A percentile compares a stretch with the other conserved stretches of the same genome.
phyloP scores from a whole-genome alignment of 2,113 vertebrate species.

The Syngnathus typhle region DNA sequence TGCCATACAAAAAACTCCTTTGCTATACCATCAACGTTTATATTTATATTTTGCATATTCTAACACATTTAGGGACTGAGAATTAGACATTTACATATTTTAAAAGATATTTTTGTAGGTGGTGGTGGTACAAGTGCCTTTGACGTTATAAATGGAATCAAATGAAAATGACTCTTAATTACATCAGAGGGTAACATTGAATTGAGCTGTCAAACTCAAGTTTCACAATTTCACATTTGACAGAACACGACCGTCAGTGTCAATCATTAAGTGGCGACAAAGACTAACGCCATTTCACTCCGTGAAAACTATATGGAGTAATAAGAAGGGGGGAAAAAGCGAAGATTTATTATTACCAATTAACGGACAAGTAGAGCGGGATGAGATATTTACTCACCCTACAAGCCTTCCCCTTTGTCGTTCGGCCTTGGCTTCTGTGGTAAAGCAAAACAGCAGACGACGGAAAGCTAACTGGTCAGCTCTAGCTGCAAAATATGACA shows the following conservation, averaged over 20 bases:
- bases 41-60: no score
- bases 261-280: neutral
- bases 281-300: neutral
- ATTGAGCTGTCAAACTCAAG: neutral
- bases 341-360: no score
- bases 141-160: neutral
- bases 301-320: neutral
- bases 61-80: no score
- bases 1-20: no score
- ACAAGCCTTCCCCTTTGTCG: slow-evolving; percentile 45
- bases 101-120: no score
- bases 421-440: slow-evolving; percentile 47
- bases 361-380: neutral
- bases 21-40: no score
- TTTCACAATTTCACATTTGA: neutral
- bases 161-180: no score
- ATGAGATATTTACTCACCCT: slow-evolving; percentile 43
- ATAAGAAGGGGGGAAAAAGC: neutral
- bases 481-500: slow-evolving; percentile 53
- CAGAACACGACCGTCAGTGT: slow-evolving; percentile 1
- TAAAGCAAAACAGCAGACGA: slow-evolving; percentile 7
- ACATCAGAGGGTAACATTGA: neutral
- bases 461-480: slow-evolving; percentile 46
- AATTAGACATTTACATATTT: no score
- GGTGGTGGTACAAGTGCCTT: no score